Evolutionary conservation across 2,888 invertebrate genomes (phyloP).

Genomic region (Melieria omissa): DNA sequence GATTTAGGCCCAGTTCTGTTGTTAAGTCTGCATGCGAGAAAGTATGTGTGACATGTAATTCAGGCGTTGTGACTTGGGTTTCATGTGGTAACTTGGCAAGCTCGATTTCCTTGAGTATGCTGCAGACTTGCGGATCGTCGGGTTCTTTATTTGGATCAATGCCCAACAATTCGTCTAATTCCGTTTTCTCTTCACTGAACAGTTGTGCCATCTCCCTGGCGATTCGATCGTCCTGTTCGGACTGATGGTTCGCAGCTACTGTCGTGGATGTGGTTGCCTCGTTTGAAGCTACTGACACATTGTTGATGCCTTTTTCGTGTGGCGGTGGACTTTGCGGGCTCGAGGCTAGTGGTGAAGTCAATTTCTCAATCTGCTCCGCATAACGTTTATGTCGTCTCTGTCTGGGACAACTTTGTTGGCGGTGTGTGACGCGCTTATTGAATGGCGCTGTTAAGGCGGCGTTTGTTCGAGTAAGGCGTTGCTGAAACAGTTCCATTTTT

Average conservation of each 20-base stretch:
- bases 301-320: neutral
- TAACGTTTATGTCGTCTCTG: neutral
- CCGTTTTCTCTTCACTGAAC: constrained; percentile 55
- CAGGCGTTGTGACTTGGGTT: neutral
- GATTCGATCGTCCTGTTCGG: constrained; percentile 51
- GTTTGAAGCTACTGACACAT: constrained; percentile 1
- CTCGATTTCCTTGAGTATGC: constrained; percentile 54
- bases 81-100: constrained; percentile 44
- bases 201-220: constrained; percentile 56
- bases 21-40: neutral
- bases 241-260: neutral
- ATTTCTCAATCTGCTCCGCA: neutral
- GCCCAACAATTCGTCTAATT: constrained; percentile 61
- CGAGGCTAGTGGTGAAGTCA: neutral
- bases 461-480: constrained; percentile 47
- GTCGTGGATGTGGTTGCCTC: too few relatives aligned
- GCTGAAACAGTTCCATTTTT: constrained; percentile 61
- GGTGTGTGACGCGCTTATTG: neutral
- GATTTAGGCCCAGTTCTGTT: neutral
- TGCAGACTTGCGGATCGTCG: constrained; percentile 53
- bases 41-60: neutral
- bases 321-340: neutral
- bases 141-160: constrained; percentile 48
- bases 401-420: too few relatives aligned
- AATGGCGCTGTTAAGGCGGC: constrained; percentile 6